These are phyloP conservation scores for Urocynchramus pylzowi DNA, from an alignment of 2,113 vertebrate genomes.

Conservation along the genomic window DNA sequence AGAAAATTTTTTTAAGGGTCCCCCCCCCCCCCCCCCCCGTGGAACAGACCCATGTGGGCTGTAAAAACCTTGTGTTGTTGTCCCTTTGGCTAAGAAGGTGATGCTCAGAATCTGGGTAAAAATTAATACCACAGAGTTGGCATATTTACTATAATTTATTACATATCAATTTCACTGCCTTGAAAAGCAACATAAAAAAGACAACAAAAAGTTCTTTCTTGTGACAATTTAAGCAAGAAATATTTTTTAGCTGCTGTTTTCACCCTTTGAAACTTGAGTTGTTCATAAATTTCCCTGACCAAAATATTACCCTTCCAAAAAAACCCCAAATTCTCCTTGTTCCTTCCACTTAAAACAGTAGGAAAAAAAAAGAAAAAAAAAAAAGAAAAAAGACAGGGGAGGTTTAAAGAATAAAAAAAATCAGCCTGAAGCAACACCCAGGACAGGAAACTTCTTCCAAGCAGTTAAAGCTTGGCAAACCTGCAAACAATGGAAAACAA, in stretches of 20 bases:
- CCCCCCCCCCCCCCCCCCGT: too few species aligned
- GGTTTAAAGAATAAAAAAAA: background rate
- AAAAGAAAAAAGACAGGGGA: background rate
- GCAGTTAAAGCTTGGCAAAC: constrained; percentile 10
- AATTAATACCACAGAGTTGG: background rate
- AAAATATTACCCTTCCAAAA: background rate
- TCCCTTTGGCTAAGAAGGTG: background rate
- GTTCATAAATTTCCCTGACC: background rate
- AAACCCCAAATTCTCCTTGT: background rate
- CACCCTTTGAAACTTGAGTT: background rate
- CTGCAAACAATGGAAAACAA: constrained; percentile 2
- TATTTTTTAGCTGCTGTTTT: background rate
- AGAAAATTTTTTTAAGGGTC: too few species aligned
- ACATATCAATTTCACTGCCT: background rate
- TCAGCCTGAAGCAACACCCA: background rate
- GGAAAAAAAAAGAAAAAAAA: background rate
- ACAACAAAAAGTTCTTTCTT: background rate
- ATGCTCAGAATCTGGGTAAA: background rate
- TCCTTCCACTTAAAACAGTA: background rate
- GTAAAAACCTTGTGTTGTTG: background rate
- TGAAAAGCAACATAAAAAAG: background rate
- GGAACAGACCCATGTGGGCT: background rate
- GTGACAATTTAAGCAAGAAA: background rate
- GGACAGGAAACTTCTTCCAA: constrained; percentile 4
- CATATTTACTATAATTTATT: background rate